phyloP scores from a whole-genome alignment of 2,113 vertebrate species.

The Myrmophylax atrothorax region DNA sequence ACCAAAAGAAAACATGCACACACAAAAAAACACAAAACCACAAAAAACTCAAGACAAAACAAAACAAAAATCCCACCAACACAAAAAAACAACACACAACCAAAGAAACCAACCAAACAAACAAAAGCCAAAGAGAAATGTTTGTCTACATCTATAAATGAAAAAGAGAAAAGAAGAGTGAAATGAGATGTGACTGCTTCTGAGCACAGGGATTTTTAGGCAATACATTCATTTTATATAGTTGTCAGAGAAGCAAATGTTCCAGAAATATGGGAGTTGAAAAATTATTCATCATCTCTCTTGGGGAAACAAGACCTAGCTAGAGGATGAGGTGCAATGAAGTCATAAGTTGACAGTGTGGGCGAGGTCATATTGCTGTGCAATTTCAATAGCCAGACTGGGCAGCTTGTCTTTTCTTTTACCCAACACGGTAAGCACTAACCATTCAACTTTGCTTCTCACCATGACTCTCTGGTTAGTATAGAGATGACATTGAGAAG shows the following conservation, averaged over 20 bases:
- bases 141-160: constrained; percentile 16
- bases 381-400: background rate
- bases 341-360: background rate
- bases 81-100: background rate
- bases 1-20: no score
- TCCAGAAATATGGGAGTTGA: constrained; percentile 42
- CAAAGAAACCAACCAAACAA: background rate
- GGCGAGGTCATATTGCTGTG: background rate
- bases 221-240: constrained; percentile 57
- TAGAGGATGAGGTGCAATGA: background rate
- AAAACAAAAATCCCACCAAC: no score
- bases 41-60: background rate
- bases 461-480: background rate
- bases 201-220: constrained; percentile 50
- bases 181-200: constrained; percentile 62
- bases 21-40: no score
- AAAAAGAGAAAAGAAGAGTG: constrained; percentile 34
- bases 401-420: background rate
- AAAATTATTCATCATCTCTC: constrained; percentile 47
- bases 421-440: background rate
- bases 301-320: background rate
- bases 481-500: background rate
- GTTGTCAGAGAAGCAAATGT: constrained; percentile 65
- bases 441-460: background rate
- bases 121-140: background rate